Conservation (phyloP, 2,888 invertebrate species). For the Drosophila colorata region DNA sequence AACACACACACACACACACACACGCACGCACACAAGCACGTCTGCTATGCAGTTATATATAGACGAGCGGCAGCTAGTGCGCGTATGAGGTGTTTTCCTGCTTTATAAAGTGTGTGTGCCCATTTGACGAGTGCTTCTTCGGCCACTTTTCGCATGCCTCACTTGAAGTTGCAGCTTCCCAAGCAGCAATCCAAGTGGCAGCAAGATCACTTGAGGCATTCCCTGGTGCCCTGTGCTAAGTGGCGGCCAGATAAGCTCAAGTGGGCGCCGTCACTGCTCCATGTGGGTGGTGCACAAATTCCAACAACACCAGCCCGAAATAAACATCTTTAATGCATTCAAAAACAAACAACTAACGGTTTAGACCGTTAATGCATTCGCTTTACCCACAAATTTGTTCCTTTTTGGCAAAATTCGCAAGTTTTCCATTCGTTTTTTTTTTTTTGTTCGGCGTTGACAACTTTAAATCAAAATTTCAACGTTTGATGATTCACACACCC, state of each 20-base stretch:
- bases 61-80: constrained; percentile 33
- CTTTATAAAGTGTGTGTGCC: constrained; percentile 62
- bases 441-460: constrained; percentile 31
- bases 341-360: constrained; percentile 12
- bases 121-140: constrained; percentile 59
- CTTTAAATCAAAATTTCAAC: constrained; percentile 28
- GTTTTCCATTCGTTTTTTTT: neutral
- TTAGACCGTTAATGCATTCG: constrained; percentile 54
- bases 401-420: constrained; percentile 4
- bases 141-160: constrained; percentile 67
- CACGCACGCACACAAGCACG: constrained; percentile 24
- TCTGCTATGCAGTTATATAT: constrained; percentile 72
- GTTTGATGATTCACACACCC: constrained; percentile 47
- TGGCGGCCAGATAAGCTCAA: constrained; percentile 59
- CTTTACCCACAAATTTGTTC: neutral
- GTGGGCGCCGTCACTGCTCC: constrained; percentile 53
- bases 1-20: constrained; percentile 35
- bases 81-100: constrained; percentile 72
- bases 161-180: constrained; percentile 37
- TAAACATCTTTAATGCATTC: constrained; percentile 62
- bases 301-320: constrained; percentile 55
- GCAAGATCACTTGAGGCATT: constrained; percentile 34
- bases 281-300: constrained; percentile 50
- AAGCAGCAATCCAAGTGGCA: constrained; percentile 4
- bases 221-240: constrained; percentile 29